These are phyloP conservation scores for Tiliacea citrago DNA, from an alignment of 2,888 invertebrate genomes.

Conservation along the genomic window DNA sequence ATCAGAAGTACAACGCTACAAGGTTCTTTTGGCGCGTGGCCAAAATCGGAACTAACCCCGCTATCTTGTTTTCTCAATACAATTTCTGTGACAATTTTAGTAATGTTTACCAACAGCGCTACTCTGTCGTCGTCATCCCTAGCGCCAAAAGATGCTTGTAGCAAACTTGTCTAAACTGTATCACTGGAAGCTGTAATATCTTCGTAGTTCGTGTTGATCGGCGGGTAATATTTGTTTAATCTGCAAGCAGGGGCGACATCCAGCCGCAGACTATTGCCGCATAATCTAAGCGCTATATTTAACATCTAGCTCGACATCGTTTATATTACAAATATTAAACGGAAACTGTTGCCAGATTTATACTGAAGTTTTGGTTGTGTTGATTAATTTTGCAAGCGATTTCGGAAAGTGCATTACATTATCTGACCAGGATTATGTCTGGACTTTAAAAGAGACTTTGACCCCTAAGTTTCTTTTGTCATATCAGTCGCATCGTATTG, in stretches of 20 bases:
- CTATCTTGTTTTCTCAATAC: neutral
- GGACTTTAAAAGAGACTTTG: too few species aligned
- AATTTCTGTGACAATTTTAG: too few species aligned
- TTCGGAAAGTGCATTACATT: neutral
- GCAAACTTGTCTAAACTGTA: neutral
- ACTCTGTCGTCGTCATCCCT: neutral
- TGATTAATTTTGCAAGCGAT: slow-evolving; percentile 28
- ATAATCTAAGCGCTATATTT: slow-evolving; percentile 86
- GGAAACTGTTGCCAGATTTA: slow-evolving; percentile 39
- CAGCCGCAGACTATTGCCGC: slow-evolving; percentile 83
- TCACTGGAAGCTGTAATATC: slow-evolving; percentile 59
- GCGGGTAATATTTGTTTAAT: slow-evolving; percentile 90
- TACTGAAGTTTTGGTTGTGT: slow-evolving; percentile 5
- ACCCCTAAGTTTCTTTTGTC: too few species aligned
- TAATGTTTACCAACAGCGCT: neutral
- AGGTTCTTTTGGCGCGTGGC: too few species aligned
- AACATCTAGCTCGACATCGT: slow-evolving; percentile 72
- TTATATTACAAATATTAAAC: slow-evolving; percentile 64
- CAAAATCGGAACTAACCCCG: neutral
- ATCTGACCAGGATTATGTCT: too few species aligned
- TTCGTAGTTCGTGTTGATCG: slow-evolving; percentile 68
- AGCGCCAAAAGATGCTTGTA: neutral
- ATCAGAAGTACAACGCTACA: too few species aligned
- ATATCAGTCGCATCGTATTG: too few species aligned
- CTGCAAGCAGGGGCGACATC: slow-evolving; percentile 83